These are phyloP conservation scores for Trichogramma pretiosum DNA, from an alignment of 1,140 invertebrate genomes.

Conservation along the genomic window DNA sequence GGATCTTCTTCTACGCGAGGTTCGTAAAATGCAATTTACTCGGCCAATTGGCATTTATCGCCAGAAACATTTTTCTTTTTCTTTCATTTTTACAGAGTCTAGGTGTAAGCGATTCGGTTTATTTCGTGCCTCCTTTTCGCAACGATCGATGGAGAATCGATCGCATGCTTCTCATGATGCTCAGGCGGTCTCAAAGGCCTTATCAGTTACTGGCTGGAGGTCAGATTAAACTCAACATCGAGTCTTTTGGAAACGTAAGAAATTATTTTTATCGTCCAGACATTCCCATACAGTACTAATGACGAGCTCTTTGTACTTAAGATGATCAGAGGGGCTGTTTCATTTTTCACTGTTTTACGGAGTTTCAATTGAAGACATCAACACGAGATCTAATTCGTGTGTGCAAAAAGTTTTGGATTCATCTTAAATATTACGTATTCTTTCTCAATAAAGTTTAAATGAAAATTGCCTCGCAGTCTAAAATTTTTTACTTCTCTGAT, in stretches of 20 bases:
- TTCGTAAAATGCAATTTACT: not conserved
- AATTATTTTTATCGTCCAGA: not conserved
- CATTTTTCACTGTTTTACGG: conserved; percentile 3
- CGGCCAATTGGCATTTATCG: no score
- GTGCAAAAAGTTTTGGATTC: no score
- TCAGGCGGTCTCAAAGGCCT: conserved; percentile 1
- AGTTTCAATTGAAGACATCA: conserved; percentile 4
- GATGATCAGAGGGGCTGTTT: conserved; percentile 9
- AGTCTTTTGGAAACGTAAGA: conserved; percentile 8
- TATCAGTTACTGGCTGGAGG: conserved; percentile 8
- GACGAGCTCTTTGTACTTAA: not conserved
- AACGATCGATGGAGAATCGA: not conserved
- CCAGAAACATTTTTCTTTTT: no score
- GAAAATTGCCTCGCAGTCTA: no score
- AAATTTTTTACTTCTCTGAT: no score
- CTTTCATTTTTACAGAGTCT: conserved; percentile 5
- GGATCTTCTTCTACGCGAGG: conserved; percentile 1
- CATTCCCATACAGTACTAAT: not conserved
- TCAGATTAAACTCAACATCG: conserved; percentile 1
- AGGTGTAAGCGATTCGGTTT: conserved; percentile 3
- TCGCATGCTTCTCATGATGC: not conserved
- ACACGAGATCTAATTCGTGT: no score
- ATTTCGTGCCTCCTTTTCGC: conserved; percentile 3
- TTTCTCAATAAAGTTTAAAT: no score
- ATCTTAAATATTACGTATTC: no score